Percentiles rank a stretch among this genome's conserved stretches.
Evolutionary conservation across 2,888 invertebrate species (phyloP).

Genomic region (Netelia inedita): DNA sequence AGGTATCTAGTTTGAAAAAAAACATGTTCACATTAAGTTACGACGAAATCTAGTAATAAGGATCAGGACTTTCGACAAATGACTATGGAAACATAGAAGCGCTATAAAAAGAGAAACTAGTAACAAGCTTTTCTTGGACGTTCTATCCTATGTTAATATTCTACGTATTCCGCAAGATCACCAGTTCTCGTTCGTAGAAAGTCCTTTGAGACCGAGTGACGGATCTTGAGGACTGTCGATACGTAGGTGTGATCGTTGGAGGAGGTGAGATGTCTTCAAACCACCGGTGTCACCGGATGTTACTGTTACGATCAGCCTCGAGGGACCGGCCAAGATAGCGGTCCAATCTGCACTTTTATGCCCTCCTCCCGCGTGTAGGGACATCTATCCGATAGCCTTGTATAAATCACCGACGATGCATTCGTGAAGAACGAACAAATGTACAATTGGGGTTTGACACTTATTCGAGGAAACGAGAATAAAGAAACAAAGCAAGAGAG

Average conservation of each 20-base stretch:
- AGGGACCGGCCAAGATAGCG: constrained; percentile 2
- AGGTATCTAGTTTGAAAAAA: no score
- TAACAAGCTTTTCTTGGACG: background rate
- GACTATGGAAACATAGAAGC: background rate
- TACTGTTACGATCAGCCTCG: constrained; percentile 23
- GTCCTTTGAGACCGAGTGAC: background rate
- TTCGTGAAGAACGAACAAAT: constrained; percentile 13
- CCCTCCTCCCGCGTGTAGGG: constrained; percentile 1
- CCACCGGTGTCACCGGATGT: background rate
- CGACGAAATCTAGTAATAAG: no score
- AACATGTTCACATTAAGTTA: no score
- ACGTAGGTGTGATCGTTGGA: constrained; percentile 12
- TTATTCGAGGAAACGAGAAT: background rate
- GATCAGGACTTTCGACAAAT: no score
- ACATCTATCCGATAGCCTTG: constrained; percentile 8
- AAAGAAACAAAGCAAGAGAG: constrained; percentile 60
- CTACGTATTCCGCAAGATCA: background rate
- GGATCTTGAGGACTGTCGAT: background rate
- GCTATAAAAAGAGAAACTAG: background rate
- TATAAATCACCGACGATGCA: constrained; percentile 31
- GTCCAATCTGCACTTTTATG: constrained; percentile 1
- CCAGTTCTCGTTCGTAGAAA: background rate
- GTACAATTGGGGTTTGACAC: constrained; percentile 4
- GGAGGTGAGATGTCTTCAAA: background rate
- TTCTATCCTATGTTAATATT: background rate